A percentile compares a stretch with the other conserved stretches of the same genome.
Evolutionary conservation across 1,140 invertebrate genomes (phyloP).

Genomic region (Saccostrea echinata): DNA sequence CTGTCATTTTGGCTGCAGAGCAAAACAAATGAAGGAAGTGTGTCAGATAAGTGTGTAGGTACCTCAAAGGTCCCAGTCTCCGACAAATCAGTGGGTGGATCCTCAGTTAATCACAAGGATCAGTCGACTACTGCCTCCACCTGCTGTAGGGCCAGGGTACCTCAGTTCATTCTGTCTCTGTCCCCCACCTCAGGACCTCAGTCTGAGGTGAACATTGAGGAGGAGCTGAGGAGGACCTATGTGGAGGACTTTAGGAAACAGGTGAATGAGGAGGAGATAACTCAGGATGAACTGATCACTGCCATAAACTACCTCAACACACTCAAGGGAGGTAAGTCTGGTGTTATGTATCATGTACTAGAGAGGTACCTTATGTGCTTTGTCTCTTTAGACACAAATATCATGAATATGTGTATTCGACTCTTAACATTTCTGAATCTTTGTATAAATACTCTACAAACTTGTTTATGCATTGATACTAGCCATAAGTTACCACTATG

Average conservation of each 20-base stretch:
- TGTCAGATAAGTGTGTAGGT: not conserved
- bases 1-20: not conserved
- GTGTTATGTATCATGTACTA: not conserved
- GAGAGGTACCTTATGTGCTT: not conserved
- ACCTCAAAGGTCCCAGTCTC: not conserved
- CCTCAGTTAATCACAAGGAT: not conserved
- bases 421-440: no score
- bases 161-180: not conserved
- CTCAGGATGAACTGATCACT: not conserved
- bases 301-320: constrained; percentile 6
- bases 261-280: not conserved
- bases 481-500: no score
- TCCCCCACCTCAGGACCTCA: not conserved
- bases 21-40: not conserved
- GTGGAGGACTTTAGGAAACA: not conserved
- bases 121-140: not conserved
- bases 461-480: no score
- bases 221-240: not conserved
- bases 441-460: no score
- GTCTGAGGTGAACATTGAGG: constrained; percentile 13
- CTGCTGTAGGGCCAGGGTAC: not conserved
- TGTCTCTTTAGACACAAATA: no score
- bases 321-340: not conserved
- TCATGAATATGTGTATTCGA: no score
- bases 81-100: not conserved